Percentiles rank a stretch among this genome's conserved stretches.
These are phyloP conservation scores for Lordiphosa fenestrarum DNA, from an alignment of 2,888 invertebrate species.

Conservation along the genomic window DNA sequence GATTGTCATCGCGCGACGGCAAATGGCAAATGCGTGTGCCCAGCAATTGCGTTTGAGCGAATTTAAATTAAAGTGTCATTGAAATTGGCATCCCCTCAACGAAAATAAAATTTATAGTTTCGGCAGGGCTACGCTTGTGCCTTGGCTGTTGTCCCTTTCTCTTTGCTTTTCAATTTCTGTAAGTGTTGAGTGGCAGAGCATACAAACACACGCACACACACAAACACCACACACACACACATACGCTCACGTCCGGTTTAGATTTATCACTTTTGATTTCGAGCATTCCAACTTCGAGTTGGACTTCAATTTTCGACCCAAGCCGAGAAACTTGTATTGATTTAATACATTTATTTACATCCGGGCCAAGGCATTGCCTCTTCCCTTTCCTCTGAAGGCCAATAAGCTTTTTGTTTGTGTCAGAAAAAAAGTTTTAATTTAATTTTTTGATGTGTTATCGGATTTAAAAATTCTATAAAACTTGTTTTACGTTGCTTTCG, in stretches of 20 bases:
- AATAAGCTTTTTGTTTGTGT: slow-evolving; percentile 35
- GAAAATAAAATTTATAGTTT: slow-evolving; percentile 74
- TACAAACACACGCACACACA: slow-evolving; percentile 1
- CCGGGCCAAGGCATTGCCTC: slow-evolving; percentile 6
- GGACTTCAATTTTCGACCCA: slow-evolving; percentile 2
- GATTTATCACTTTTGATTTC: slow-evolving; percentile 75
- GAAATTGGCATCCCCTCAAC: slow-evolving; percentile 69
- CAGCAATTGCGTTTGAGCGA: slow-evolving; percentile 70
- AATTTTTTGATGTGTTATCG: slow-evolving; percentile 53
- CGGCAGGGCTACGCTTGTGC: slow-evolving; percentile 41
- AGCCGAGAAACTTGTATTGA: slow-evolving; percentile 56
- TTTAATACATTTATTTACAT: slow-evolving; percentile 71
- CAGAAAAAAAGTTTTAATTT: slow-evolving; percentile 61
- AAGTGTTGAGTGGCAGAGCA: slow-evolving; percentile 48
- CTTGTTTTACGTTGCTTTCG: slow-evolving; percentile 23
- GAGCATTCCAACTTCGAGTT: slow-evolving; percentile 12
- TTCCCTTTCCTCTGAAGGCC: slow-evolving; percentile 10
- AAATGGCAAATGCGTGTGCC: slow-evolving; percentile 42
- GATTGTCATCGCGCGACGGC: slow-evolving; percentile 53
- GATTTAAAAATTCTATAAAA: slow-evolving; percentile 64
- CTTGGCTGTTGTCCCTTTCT: slow-evolving; percentile 35
- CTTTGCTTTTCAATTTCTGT: slow-evolving; percentile 55
- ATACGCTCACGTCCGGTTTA: slow-evolving; percentile 62
- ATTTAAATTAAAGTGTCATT: slow-evolving; percentile 78
- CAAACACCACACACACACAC: slow-evolving; percentile 19